Evolutionary conservation across 2,113 vertebrate species (phyloP).

Genomic region (Campylomormyrus tamandua): DNA sequence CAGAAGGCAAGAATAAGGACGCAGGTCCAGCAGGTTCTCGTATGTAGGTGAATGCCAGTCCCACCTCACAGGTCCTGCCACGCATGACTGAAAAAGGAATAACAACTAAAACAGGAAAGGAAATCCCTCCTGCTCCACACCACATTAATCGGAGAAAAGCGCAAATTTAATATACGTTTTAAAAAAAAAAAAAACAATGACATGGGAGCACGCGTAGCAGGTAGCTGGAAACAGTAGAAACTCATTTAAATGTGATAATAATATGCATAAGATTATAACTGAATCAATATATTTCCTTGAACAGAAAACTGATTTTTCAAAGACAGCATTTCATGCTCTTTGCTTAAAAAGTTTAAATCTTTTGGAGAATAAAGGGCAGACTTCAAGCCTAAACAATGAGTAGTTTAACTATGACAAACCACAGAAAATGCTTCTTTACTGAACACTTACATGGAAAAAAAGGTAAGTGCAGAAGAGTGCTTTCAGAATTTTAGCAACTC

Average conservation of each 20-base stretch:
- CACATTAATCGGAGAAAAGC: not conserved
- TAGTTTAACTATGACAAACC: not conserved
- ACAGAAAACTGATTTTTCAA: not conserved
- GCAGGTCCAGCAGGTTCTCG: not conserved
- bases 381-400: not conserved
- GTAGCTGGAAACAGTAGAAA: conserved; percentile 18
- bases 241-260: conserved; percentile 34
- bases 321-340: conserved; percentile 26
- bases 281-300: not conserved
- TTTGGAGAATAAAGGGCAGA: not conserved
- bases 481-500: not conserved
- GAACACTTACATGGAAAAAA: not conserved
- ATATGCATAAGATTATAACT: conserved; percentile 12
- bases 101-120: not conserved
- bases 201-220: not conserved
- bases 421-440: not conserved
- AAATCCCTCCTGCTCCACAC: not conserved
- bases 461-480: not conserved
- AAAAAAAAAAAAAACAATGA: not conserved
- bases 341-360: conserved; percentile 16
- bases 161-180: not conserved
- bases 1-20: not conserved
- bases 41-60: not conserved
- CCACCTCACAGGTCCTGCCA: not conserved
- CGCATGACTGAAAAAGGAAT: not conserved